These are phyloP conservation scores for Nerophis lumbriciformis DNA, from an alignment of 2,113 vertebrate species.

Conservation along the genomic window DNA sequence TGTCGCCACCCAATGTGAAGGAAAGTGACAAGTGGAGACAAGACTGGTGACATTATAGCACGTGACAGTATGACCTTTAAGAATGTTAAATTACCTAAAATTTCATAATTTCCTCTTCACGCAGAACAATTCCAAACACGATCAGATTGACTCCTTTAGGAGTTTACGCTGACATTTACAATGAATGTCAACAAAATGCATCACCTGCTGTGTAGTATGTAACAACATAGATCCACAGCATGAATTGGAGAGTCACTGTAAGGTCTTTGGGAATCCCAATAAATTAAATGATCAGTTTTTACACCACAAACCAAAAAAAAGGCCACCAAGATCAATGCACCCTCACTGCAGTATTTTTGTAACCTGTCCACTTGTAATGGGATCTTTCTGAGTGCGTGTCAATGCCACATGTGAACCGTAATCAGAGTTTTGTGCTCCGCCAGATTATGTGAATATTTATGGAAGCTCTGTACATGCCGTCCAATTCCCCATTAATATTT, in stretches of 20 bases:
- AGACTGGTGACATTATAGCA: too few species aligned
- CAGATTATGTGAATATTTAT: conserved; percentile 19
- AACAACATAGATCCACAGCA: not conserved
- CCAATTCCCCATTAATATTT: conserved; percentile 33
- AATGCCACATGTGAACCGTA: conserved; percentile 12
- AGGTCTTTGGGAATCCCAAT: not conserved
- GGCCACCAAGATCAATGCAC: not conserved
- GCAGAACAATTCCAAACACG: too few species aligned
- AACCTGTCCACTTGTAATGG: not conserved
- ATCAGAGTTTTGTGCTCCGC: conserved; percentile 27
- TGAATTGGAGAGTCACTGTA: not conserved
- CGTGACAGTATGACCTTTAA: too few species aligned
- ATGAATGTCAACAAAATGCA: not conserved
- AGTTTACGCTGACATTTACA: too few species aligned
- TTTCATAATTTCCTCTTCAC: too few species aligned
- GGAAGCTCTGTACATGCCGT: conserved; percentile 16
- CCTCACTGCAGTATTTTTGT: not conserved
- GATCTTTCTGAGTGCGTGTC: not conserved
- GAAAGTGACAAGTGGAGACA: too few species aligned
- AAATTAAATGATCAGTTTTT: not conserved
- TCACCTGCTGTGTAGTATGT: not conserved
- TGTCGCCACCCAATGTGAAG: too few species aligned
- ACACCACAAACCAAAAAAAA: not conserved
- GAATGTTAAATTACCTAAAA: too few species aligned
- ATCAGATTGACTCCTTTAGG: too few species aligned